phyloP scores from a whole-genome alignment of 2,888 invertebrate species.

The Rhopalosiphum nymphaeae region DNA sequence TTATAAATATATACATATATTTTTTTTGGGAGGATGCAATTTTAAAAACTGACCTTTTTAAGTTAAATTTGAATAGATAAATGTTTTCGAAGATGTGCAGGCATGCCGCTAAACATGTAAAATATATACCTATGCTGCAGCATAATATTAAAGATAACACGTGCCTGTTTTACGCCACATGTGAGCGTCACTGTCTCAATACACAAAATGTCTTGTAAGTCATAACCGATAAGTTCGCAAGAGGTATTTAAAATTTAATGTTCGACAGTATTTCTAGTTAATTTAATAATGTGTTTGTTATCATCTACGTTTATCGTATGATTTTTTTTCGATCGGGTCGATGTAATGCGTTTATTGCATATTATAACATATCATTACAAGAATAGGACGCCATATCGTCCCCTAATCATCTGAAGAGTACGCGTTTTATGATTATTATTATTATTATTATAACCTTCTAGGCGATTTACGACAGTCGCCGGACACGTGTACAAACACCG shows the following conservation, averaged over 20 bases:
- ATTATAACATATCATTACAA: neutral
- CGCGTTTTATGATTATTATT: conserved; percentile 13
- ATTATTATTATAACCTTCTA: neutral
- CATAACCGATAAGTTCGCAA: neutral
- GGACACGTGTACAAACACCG: conserved; percentile 44
- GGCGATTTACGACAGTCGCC: conserved; percentile 18
- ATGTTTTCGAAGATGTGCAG: neutral
- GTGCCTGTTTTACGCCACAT: neutral
- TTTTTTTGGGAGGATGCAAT: no score
- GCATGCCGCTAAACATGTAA: neutral
- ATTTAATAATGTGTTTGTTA: neutral
- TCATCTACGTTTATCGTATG: neutral
- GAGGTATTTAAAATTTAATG: neutral
- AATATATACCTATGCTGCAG: neutral
- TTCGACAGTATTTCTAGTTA: neutral
- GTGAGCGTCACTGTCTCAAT: neutral
- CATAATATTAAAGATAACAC: neutral
- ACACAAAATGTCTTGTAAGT: neutral
- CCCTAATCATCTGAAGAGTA: neutral
- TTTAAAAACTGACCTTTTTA: no score
- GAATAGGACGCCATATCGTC: neutral
- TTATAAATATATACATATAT: no score
- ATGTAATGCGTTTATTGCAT: neutral
- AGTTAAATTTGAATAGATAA: no score
- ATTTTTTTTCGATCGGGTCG: neutral